A percentile compares a stretch with the other conserved stretches of the same genome.
These are phyloP conservation scores for Chelonia mydas DNA, from an alignment of 2,797 vertebrate genomes.

Conservation along the genomic window DNA sequence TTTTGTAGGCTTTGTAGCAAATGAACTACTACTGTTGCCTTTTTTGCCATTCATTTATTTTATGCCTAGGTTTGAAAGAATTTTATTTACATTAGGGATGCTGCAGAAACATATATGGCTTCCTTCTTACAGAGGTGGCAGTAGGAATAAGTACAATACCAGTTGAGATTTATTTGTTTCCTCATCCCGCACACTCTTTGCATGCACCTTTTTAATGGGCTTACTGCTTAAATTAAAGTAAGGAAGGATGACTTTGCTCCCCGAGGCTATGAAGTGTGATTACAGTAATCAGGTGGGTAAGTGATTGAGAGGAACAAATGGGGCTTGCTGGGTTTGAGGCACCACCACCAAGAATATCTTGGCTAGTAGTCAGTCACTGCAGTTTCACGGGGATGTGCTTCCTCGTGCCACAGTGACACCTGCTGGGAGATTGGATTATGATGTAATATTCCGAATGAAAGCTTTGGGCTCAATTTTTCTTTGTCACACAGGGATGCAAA, in stretches of 20 bases:
- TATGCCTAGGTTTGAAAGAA: not conserved
- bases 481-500: not conserved
- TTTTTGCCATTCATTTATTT: not conserved
- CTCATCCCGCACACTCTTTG: not conserved
- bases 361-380: not conserved
- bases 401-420: not conserved
- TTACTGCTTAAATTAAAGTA: not conserved
- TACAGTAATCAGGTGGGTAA: not conserved
- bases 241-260: not conserved
- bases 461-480: fast-evolving
- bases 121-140: not conserved
- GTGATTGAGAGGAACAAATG: not conserved
- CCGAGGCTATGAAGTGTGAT: not conserved
- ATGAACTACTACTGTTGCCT: not conserved
- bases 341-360: not conserved
- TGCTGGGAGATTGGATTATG: not conserved
- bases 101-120: not conserved
- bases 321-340: not conserved
- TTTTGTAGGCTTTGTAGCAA: not conserved
- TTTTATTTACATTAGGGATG: not conserved
- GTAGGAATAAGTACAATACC: not conserved
- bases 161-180: not conserved
- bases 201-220: not conserved
- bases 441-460: not conserved
- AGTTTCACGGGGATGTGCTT: fast-evolving